These are phyloP conservation scores for Atta cephalotes DNA, from an alignment of 1,140 invertebrate species.

Conservation along the genomic window DNA sequence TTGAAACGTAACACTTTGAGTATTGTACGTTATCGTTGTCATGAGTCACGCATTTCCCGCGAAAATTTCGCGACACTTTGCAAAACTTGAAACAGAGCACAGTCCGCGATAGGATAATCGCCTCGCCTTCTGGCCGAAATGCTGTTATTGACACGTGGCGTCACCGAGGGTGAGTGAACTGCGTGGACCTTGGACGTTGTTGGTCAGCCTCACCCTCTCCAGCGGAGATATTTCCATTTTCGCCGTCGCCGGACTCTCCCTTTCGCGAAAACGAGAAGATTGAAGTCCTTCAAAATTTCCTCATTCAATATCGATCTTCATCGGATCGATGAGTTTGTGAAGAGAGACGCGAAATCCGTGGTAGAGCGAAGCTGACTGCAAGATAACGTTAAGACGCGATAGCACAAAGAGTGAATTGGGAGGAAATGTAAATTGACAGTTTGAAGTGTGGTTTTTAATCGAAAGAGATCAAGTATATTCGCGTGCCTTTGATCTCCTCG, in stretches of 20 bases:
- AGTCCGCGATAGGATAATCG: slow-evolving; percentile 9
- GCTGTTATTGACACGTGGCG: slow-evolving; percentile 79
- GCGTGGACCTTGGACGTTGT: slow-evolving; percentile 26
- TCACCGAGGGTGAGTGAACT: slow-evolving; percentile 56
- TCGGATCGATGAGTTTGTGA: not conserved
- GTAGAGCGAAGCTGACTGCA: too few relatives aligned
- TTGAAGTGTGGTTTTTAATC: slow-evolving; percentile 17
- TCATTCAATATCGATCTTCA: slow-evolving; percentile 5
- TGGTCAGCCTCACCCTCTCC: slow-evolving; percentile 41
- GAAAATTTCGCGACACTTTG: slow-evolving; percentile 25
- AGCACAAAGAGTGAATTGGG: not conserved
- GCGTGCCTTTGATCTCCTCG: slow-evolving; percentile 52
- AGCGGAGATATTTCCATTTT: slow-evolving; percentile 39
- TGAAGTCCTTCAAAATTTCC: not conserved
- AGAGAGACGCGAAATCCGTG: not conserved
- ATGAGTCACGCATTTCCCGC: slow-evolving; percentile 47
- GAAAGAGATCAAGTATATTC: slow-evolving; percentile 52
- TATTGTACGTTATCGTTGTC: slow-evolving; percentile 28
- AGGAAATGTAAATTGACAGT: not conserved
- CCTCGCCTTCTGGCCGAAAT: slow-evolving; percentile 8
- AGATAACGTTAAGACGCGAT: not conserved
- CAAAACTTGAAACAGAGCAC: slow-evolving; percentile 16
- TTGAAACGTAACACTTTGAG: not conserved
- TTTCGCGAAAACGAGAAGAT: not conserved
- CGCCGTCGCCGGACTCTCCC: not conserved